These are phyloP conservation scores for Theristus sp. DNA, from an alignment of 2,888 invertebrate genomes.

Conservation along the genomic window DNA sequence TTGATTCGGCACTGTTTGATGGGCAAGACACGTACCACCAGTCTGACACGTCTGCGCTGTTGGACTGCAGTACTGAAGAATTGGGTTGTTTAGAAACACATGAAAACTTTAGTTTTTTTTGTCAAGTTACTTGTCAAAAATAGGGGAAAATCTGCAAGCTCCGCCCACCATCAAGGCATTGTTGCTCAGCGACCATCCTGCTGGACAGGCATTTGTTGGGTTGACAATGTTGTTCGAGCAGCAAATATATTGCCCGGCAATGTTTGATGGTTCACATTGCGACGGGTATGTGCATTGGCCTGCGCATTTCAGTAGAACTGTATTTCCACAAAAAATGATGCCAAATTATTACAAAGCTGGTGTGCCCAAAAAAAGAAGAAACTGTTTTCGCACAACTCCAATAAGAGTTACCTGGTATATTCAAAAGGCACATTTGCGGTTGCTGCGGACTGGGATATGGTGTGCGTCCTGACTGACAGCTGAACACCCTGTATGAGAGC, in stretches of 20 bases:
- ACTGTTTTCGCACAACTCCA: too few relatives aligned
- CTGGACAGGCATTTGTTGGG: background rate
- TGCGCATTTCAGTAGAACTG: background rate
- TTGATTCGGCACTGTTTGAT: background rate
- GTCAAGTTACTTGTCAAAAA: too few relatives aligned
- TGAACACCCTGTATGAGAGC: background rate
- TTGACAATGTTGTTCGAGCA: background rate
- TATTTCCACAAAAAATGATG: too few relatives aligned
- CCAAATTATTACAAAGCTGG: too few relatives aligned
- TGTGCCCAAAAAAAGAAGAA: too few relatives aligned
- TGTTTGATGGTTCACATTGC: background rate
- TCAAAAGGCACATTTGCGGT: background rate
- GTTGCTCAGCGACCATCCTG: conserved; percentile 1
- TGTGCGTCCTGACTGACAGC: background rate
- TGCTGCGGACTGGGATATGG: background rate
- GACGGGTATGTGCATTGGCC: background rate
- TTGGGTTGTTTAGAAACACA: background rate
- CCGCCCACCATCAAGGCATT: background rate
- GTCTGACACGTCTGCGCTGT: background rate
- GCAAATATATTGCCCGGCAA: background rate
- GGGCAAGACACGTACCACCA: conserved; percentile 1
- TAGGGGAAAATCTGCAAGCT: background rate
- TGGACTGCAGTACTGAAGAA: conserved; percentile 3
- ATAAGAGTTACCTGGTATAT: background rate
- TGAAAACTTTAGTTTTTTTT: background rate